Evolutionary conservation across 2,113 vertebrate genomes (phyloP), one percentile per base, ranked within the genome.

Genomic region (Clupea harengus): DNA sequence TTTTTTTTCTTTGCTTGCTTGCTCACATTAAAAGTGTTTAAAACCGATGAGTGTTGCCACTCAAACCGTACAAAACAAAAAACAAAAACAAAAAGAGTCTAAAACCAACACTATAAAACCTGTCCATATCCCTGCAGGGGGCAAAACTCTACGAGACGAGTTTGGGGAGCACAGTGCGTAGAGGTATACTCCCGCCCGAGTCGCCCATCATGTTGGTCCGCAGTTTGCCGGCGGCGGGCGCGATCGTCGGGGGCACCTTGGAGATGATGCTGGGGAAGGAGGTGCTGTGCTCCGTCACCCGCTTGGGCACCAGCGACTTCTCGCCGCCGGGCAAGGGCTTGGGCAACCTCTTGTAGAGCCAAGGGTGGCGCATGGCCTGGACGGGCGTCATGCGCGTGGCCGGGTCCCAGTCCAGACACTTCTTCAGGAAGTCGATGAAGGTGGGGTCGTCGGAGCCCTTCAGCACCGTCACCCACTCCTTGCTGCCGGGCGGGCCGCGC

Each of bases 371-470:
- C 84, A 99, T 93, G 6, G 98, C 98, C 91, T 98, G 97, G 88
- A 93, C 94, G 0, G 98, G 98, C 0, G 97, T 99, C 94, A 99
- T 94, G 85, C 98, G 97, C 1, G 94, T 90, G 0, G 95, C 89
- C 8, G 98, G 97, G 81, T 99, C 98, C 98, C 98, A 99, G 90
- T 97, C 98, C 93, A 99, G 95, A 92, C 98, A 99, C 83, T 96
- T 96, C 91, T 98, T 98, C 84, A 99, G 93, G 94, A 99, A 99
- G 89, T 98, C 97, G 89, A 96, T 96, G 85, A 99, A 99, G 87
- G 97, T 91, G 89, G 96, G 94, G 89, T 99, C 98, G 0, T 98
- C 97, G 0, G 97, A 99, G 87, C 98, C 97, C 85, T 99, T 99
- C 81, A 99, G 95, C 0, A 96, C 97, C 0, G 95, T 94, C 47